Percentiles rank a stretch among this genome's conserved stretches.
These are phyloP conservation scores for Lonchura striata DNA, from an alignment of 2,113 vertebrate species.

Conservation along the genomic window DNA sequence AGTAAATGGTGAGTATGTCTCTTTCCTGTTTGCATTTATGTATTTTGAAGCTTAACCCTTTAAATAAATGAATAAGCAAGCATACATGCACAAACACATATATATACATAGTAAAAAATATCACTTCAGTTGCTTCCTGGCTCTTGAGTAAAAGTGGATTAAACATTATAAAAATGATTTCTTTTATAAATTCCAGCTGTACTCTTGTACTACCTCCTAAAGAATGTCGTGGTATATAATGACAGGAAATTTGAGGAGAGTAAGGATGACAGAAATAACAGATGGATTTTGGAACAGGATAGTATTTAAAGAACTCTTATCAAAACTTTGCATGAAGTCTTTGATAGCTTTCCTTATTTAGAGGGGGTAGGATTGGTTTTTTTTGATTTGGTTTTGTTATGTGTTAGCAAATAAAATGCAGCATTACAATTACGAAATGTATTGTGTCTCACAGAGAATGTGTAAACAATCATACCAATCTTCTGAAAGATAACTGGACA, in stretches of 20 bases:
- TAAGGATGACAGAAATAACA: neutral
- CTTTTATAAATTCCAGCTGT: neutral
- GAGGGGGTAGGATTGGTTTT: fast-evolving
- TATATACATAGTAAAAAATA: neutral
- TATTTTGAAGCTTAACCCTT: neutral
- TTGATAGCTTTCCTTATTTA: neutral
- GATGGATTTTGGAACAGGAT: neutral
- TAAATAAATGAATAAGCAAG: neutral
- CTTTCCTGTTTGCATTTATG: neutral
- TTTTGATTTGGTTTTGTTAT: neutral
- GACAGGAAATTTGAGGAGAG: neutral
- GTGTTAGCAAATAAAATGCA: neutral
- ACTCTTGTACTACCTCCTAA: neutral
- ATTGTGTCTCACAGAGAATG: neutral
- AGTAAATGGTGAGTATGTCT: constrained; percentile 83
- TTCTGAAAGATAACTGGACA: neutral
- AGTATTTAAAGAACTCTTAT: neutral
- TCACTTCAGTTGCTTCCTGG: neutral
- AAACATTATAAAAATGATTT: neutral
- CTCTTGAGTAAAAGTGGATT: neutral
- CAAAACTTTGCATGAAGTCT: neutral
- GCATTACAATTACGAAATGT: neutral
- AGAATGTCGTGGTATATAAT: neutral
- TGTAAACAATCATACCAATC: neutral
- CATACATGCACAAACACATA: neutral